A percentile compares a stretch with the other conserved stretches of the same genome.
phyloP scores from a whole-genome alignment of 1,140 invertebrate species.

The Philotrypesis tridentata region DNA sequence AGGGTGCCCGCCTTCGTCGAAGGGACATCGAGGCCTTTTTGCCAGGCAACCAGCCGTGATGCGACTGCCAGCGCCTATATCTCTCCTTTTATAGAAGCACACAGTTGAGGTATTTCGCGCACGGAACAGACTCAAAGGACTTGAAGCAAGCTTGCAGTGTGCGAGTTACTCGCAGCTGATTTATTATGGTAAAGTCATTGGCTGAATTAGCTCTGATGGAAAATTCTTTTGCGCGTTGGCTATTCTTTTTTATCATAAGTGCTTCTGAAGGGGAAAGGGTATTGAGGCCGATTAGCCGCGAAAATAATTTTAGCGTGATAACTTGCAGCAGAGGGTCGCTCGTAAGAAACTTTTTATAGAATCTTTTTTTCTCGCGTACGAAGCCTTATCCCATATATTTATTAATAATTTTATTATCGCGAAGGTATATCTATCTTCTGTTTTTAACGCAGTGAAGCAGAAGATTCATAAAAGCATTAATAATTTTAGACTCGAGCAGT shows the following conservation, averaged over 20 bases:
- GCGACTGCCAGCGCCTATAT: background rate
- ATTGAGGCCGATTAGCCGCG: slow-evolving; percentile 1
- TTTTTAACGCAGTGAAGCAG: too few relatives aligned
- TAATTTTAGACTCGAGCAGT: too few relatives aligned
- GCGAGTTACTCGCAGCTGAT: slow-evolving; percentile 27
- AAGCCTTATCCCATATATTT: background rate
- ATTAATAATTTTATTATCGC: background rate
- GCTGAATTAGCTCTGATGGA: slow-evolving; percentile 43
- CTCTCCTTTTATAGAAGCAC: background rate
- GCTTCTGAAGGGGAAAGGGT: background rate
- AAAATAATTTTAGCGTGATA: background rate
- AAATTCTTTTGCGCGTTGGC: slow-evolving; percentile 20
- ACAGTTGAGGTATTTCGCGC: slow-evolving; percentile 50
- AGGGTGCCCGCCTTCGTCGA: slow-evolving; percentile 34
- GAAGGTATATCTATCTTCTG: background rate
- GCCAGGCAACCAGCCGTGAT: slow-evolving; percentile 22
- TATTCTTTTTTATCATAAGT: background rate
- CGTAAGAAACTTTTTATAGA: background rate
- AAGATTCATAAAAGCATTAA: too few relatives aligned
- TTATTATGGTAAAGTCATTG: slow-evolving; percentile 39
- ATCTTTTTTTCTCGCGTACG: background rate
- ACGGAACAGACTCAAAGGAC: slow-evolving; percentile 40
- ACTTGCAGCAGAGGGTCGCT: background rate
- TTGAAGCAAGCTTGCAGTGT: slow-evolving; percentile 7
- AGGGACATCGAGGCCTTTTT: slow-evolving; percentile 17